Evolutionary conservation across 2,113 vertebrate species (phyloP).

Genomic region (Sceloporus undulatus): DNA sequence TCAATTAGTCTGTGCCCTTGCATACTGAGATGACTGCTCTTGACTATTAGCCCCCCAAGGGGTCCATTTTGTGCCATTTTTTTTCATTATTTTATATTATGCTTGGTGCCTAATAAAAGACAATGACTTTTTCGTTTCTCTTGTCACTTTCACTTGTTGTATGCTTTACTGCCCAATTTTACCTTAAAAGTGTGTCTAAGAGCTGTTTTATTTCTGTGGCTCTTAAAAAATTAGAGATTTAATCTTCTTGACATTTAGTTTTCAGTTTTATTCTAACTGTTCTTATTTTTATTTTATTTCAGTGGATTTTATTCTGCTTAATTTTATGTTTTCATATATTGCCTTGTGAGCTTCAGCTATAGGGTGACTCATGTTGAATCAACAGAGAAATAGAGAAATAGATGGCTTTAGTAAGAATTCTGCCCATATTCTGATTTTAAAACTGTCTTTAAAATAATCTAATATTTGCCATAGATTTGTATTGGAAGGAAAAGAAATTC

Average conservation of each 20-base stretch:
- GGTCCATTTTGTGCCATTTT: too few relatives aligned
- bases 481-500: conserved; percentile 76
- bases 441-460: background rate
- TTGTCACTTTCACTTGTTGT: background rate
- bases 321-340: background rate
- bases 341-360: background rate
- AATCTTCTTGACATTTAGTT: background rate
- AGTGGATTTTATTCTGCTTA: background rate
- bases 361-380: background rate
- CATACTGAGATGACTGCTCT: too few relatives aligned
- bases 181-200: background rate
- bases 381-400: background rate
- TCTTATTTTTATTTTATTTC: background rate
- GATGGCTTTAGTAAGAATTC: background rate
- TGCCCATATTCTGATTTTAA: conserved; percentile 7
- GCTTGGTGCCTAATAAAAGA: background rate
- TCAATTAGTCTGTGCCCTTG: too few relatives aligned
- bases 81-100: too few relatives aligned
- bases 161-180: background rate
- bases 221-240: background rate
- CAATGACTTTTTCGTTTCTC: background rate
- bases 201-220: background rate
- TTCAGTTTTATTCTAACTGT: background rate
- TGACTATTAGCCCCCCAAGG: too few relatives aligned
- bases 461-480: conserved; percentile 70